Base-by-base conservation (phyloP, 2,797 vertebrate genomes). In the Sebastolobus alascanus region DNA sequence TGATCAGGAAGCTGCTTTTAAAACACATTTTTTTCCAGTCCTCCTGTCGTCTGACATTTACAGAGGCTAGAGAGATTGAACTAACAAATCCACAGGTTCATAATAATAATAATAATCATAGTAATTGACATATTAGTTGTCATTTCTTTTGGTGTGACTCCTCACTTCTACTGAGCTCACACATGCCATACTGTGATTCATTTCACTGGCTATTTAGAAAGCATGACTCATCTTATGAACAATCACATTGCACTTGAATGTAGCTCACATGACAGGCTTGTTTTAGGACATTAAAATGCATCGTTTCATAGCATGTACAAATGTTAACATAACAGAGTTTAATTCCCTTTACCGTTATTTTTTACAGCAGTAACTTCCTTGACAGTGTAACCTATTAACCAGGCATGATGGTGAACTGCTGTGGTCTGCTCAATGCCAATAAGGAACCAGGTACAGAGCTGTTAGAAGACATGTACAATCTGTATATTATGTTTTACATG, bases 391-490 rank as follows among this genome's bases (percentile, higher is more conserved):
- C 54, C 13, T 61, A 58, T 46, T 73, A 35, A 63, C 29, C 14
- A 37, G 50, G 3, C 20, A 90, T 22, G 7, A 94, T 91, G 91
- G 31, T 50, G 83, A 83, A 61, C 54, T 46, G 63, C 82, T 93
- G 92, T 73, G 93, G 93, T 58, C 79, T 94, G 29, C 8, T 94
- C 27, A 83, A 82, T 8, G 25, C 6, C n/a, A 83, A 77, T 5
- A 89, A 90, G 18, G 68, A 89, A 46, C 89, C 83, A 82, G 92
- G 92, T 93, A 92, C 12, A 46, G 18, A 60, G 22, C 33, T 63
- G 16, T 54, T n/a, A 16, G 0, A 52, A 11, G 13, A 3, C 18
- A 54, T 25, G 11, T 46, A 4, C 9, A 7, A 38, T 11, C 5
- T 31, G 20, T 14, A 37, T 2, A 25, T 18, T 20, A 18, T 18